Percentiles rank a stretch among this genome's conserved stretches.
phyloP scores from a whole-genome alignment of 2,888 invertebrate species.

The Papilio elwesi region DNA sequence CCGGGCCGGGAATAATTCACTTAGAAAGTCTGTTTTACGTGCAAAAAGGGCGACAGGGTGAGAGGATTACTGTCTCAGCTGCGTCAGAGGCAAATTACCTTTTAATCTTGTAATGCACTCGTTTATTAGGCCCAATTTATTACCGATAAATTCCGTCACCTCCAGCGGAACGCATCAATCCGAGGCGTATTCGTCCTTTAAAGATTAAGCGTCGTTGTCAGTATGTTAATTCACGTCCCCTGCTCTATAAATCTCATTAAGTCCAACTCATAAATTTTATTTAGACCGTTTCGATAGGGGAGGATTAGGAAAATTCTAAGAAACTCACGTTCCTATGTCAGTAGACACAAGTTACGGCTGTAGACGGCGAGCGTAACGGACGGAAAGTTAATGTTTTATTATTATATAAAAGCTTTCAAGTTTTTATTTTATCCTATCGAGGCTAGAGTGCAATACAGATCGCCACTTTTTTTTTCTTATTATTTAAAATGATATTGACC shows the following conservation, averaged over 20 bases:
- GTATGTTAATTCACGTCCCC: slow-evolving; percentile 38
- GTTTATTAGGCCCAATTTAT: slow-evolving; percentile 1
- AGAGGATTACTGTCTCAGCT: neutral
- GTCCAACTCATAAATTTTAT: slow-evolving; percentile 35
- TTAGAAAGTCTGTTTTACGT: neutral
- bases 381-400: neutral
- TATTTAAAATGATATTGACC: no score
- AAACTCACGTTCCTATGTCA: slow-evolving; percentile 13
- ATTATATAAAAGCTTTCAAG: neutral
- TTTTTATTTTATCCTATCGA: neutral
- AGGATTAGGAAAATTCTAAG: slow-evolving; percentile 27
- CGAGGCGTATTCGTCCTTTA: slow-evolving; percentile 15
- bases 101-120: slow-evolving; percentile 7
- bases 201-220: slow-evolving; percentile 33
- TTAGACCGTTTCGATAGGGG: slow-evolving; percentile 16
- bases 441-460: no score
- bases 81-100: slow-evolving; percentile 1
- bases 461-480: no score
- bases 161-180: slow-evolving; percentile 12
- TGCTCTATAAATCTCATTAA: slow-evolving; percentile 34
- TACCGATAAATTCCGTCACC: slow-evolving; percentile 5
- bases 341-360: neutral
- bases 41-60: neutral
- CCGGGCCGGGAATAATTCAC: neutral
- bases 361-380: neutral